Base-by-base conservation (phyloP, 2,888 invertebrate species). In the Drosophila percnosoma region DNA sequence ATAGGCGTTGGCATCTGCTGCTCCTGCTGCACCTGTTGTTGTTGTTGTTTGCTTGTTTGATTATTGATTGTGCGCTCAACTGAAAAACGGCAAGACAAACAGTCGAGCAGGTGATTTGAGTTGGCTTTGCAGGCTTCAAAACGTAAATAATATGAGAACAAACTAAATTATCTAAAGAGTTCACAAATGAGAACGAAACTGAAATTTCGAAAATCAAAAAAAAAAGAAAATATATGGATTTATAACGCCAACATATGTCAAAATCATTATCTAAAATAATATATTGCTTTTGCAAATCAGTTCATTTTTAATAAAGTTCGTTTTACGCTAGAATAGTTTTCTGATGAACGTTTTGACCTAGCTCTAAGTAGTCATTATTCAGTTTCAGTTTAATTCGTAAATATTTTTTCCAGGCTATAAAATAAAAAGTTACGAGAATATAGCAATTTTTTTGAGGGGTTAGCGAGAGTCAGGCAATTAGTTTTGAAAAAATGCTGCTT, bases 61-160 rank as follows among this genome's bases (percentile, higher is more conserved):
- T 75, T 80, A 80, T 82, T 80, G 80, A 80, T 82, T 75, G 83
- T 73, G 73, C 68, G 73, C 63, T 82, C 80, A 68, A 62, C 68
- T 75, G 80, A 64, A 79, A 80, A 71, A 54, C 80, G 61, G 66
- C 38, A 74, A 70, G 65, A 51, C 51, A 24, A 45, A 55, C 36
- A 53, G 21, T 57, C 52, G 8, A 51, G 33, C 58, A 69, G 49
- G 58, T 78, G 63, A 62, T 59, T 64, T 62, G 5, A 49, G 29
- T 31, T 52, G 52, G 59, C 40, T 62, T 65, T 68, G 29, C 45
- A 48, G 31, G 4, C 11, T 49, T 18, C 24, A 13, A 31, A 18
- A 33, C 10, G n/a, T 33, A 27, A 34, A 13, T 36, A 40, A 38
- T 36, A 29, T 29, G 33, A 51, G n/a, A n/a, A 59, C 51, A 58